Conservation (phyloP, 2,113 vertebrate genomes). For the Neogobius melanostomus region DNA sequence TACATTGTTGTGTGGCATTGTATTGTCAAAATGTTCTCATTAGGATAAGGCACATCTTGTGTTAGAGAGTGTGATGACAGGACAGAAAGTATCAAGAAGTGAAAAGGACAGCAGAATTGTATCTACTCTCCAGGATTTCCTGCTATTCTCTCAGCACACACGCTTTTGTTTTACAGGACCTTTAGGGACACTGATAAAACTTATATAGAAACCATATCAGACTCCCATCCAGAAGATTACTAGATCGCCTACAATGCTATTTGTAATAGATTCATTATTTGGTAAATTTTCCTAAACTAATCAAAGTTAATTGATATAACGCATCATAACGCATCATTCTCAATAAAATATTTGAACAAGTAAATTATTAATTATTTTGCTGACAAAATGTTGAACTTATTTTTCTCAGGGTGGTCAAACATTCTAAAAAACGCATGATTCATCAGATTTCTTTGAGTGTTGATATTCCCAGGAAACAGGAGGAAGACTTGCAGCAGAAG, state of each 20-base stretch:
- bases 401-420: background rate
- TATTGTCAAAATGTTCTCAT: background rate
- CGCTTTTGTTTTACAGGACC: background rate
- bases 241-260: too few relatives aligned
- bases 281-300: too few relatives aligned
- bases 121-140: conserved; percentile 73
- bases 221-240: too few relatives aligned
- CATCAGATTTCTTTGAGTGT: conserved; percentile 23
- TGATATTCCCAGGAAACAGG: conserved; percentile 33
- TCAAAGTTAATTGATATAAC: too few relatives aligned
- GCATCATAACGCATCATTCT: too few relatives aligned
- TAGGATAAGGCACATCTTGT: conserved; percentile 4
- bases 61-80: conserved; percentile 44
- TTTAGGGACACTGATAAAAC: background rate
- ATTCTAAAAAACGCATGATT: conserved; percentile 1
- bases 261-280: too few relatives aligned
- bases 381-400: background rate
- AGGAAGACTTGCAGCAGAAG: background rate
- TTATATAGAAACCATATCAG: too few relatives aligned
- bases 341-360: background rate
- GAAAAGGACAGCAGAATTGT: conserved; percentile 32
- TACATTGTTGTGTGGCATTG: background rate
- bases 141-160: conserved; percentile 50
- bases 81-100: conserved; percentile 54
- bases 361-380: background rate